Conservation (phyloP, 1,140 invertebrate species). For the Formica exsecta region DNA sequence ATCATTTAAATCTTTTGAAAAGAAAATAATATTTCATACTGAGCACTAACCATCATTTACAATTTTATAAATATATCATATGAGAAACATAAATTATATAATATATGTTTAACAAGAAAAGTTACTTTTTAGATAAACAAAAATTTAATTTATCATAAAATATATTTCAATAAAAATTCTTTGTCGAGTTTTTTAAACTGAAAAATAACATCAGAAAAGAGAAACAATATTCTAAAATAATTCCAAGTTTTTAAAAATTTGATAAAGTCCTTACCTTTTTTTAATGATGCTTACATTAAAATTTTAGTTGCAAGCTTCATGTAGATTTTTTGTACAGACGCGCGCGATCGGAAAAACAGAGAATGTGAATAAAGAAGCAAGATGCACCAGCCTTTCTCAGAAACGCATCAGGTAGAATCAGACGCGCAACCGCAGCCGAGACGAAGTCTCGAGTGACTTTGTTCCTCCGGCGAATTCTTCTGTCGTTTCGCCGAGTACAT, state of each 20-base stretch:
- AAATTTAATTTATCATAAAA: background rate
- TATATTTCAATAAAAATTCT: background rate
- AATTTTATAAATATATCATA: background rate
- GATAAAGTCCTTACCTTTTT: background rate
- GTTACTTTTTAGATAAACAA: background rate
- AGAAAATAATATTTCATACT: background rate
- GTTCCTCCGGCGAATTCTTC: constrained; percentile 38
- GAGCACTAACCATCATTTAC: background rate
- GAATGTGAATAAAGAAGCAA: constrained; percentile 22
- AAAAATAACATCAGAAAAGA: background rate
- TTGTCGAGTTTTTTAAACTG: background rate
- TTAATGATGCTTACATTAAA: background rate
- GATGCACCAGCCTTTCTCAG: background rate
- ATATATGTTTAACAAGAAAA: constrained; percentile 25
- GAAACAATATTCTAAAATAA: background rate
- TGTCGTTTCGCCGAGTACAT: background rate
- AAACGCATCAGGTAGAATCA: background rate
- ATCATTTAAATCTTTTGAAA: background rate
- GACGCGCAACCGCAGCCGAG: background rate
- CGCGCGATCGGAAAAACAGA: background rate
- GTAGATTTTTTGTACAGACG: background rate
- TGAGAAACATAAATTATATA: background rate
- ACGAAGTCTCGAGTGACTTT: background rate
- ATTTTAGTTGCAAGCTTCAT: background rate
- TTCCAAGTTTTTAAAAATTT: background rate